Evolutionary conservation across 2,888 invertebrate genomes (phyloP), one percentile per base, ranked within the genome.

Genomic region (Clusia tigrina): DNA sequence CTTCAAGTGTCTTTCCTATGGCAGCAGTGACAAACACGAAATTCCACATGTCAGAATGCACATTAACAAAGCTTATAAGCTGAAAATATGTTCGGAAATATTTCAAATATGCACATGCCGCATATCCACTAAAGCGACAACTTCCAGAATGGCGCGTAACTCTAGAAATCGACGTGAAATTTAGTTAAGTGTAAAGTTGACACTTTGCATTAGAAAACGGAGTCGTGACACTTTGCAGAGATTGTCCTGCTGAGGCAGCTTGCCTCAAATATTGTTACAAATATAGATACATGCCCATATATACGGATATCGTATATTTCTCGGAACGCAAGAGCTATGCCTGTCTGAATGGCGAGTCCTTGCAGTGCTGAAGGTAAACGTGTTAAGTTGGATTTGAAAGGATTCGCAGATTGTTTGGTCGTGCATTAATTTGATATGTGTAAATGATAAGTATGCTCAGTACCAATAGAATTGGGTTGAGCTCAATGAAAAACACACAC

Each of bases 161-260:
- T 32, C 12, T 32, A 9, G 32, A 42, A 12, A 42, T 42, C n/a
- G 32, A 46, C 37, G 26, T 42, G 26, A 26, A 42, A 74, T 71
- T 76, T 77, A 75, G 75, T 75, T 76, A 73, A 75, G 73, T 76
- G 75, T 76, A 76, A 75, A 75, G 72, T 69, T 73, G 75, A 75
- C 77, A 75, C 69, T 74, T 68, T 63, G 67, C 66, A 58, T 66
- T 52, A 54, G 58, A 38, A 59, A 53, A 67, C 54, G 60, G 60
- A 53, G 12, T 52, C 64, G 32, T 63, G 58, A 37, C 55, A 56
- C 51, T 48, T 54, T 54, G 12, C 20, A n/a, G n/a, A n/a, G n/a
- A n/a, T n/a, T n/a, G n/a, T n/a, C n/a, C n/a, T n/a, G n/a, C n/a
- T n/a, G n/a, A n/a, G n/a, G n/a, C n/a, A n/a, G n/a, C n/a, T n/a